Conservation (phyloP, 1,140 invertebrate species). For the Drosophila nigrodunni region DNA sequence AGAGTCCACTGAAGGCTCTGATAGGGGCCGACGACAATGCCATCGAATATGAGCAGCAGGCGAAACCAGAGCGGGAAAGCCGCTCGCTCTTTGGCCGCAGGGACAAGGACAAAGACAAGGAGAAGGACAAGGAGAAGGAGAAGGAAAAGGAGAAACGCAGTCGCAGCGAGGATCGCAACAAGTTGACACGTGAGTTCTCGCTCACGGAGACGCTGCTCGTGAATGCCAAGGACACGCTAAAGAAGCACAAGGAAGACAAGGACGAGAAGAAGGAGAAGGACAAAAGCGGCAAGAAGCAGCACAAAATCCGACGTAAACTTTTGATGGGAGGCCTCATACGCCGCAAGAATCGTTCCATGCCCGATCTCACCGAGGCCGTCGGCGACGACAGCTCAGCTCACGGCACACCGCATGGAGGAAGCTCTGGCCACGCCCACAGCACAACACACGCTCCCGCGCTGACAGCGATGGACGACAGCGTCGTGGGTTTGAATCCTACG, state of each 20-base stretch:
- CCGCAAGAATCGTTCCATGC: constrained; percentile 95
- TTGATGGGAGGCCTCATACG: constrained; percentile 95
- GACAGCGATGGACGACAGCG: constrained; percentile 89
- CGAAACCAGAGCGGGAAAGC: constrained; percentile 86
- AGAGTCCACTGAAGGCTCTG: constrained; percentile 88
- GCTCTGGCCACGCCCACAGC: constrained; percentile 72
- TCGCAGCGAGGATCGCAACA: constrained; percentile 92
- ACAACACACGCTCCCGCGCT: constrained; percentile 29
- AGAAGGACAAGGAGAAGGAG: constrained; percentile 68
- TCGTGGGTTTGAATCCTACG: constrained; percentile 86
- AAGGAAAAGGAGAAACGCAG: constrained; percentile 92
- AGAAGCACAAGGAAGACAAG: constrained; percentile 88
- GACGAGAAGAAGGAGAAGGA: constrained; percentile 88
- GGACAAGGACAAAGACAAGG: constrained; percentile 57
- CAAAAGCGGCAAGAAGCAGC: constrained; percentile 94
- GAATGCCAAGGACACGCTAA: constrained; percentile 86
- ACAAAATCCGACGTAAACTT: constrained; percentile 94
- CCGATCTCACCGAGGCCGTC: constrained; percentile 92
- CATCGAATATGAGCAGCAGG: constrained; percentile 73
- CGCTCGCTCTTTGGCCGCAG: constrained; percentile 88
- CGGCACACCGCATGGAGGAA: constrained; percentile 50
- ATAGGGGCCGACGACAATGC: constrained; percentile 86
- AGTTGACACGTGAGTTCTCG: constrained; percentile 89
- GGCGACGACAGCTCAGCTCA: constrained; percentile 85
- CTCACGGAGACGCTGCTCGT: constrained; percentile 86